A percentile compares a stretch with the other conserved stretches of the same genome.
Conservation (phyloP, 2,797 vertebrate species). For the Enteromius paludinosus region DNA sequence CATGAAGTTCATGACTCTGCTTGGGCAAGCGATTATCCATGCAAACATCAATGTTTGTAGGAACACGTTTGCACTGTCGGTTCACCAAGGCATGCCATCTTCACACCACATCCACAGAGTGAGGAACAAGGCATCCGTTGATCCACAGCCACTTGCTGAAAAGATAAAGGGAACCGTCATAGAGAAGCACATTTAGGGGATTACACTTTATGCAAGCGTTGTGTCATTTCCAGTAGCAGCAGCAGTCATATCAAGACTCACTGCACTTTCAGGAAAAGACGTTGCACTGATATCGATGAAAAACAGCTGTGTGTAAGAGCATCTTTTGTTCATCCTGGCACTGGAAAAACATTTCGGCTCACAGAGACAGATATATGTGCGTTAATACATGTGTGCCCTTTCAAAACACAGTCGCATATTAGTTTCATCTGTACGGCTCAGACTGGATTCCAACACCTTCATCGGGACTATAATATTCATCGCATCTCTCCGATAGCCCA, state of each 20-base stretch:
- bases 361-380: conserved; percentile 25
- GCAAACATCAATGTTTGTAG: conserved; percentile 57
- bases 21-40: conserved; percentile 51
- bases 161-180: conserved; percentile 42
- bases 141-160: conserved; percentile 49
- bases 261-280: conserved; percentile 66
- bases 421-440: conserved; percentile 42
- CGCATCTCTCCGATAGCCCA: conserved; percentile 60
- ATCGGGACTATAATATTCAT: conserved; percentile 69
- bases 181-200: conserved; percentile 22
- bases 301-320: conserved; percentile 69
- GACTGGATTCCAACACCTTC: conserved; percentile 29
- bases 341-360: conserved; percentile 55
- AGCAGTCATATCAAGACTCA: conserved; percentile 65
- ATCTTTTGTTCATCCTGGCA: conserved; percentile 68
- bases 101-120: conserved; percentile 51
- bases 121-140: conserved; percentile 50
- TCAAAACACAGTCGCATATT: conserved; percentile 47
- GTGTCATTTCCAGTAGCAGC: conserved; percentile 50
- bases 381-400: conserved; percentile 50
- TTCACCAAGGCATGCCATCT: conserved; percentile 57
- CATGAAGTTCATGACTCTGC: conserved; percentile 4
- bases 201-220: conserved; percentile 41
- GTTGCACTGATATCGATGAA: conserved; percentile 63
- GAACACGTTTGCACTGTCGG: conserved; percentile 56